Evolutionary conservation across 2,888 invertebrate species (phyloP), one percentile per base, ranked within the genome.

Genomic region (Theristus sp.): DNA sequence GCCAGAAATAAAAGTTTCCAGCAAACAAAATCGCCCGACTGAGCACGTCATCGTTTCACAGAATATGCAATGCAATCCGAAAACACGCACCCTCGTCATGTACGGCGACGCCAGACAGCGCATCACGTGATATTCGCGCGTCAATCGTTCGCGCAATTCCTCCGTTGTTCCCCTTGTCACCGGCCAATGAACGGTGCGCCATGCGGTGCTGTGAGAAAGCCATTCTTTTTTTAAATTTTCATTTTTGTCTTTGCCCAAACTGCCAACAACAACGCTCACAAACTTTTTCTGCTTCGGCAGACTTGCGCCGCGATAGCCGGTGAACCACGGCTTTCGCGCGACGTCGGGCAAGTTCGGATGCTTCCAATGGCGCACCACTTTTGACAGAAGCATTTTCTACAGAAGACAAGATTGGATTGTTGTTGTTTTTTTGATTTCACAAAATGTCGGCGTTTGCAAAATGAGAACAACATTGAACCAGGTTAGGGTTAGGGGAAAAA

Each of bases 341-440:
- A 17, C 6, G 26, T 49, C 49, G 3, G 20, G 20, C n/a, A 6
- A 20, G 49, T 49, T 49, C 3, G 49, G 49, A n/a, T 49, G 49
- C 3, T 20, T 49, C 49, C 49, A 38, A n/a, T n/a, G n/a, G 38
- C 38, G 38, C 38, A 38, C 10, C 17, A 38, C 10, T 17, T 38
- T 38, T 38, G 38, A 13, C 10, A 38, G 17, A 13, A 6, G 38
- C 38, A 91, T 90, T 64, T 17, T 52, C 26, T 52, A 17, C 46
- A 46, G 13, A 17, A 22, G 46, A 46, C 13, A 46, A 46, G 17
- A 46, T 17, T 17, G 13, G 46, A 46, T 13, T 46, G 13, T n/a
- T n/a, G n/a, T n/a, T n/a, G n/a, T n/a, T n/a, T n/a, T n/a, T n/a
- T n/a, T n/a, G n/a, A n/a, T n/a, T n/a, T n/a, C n/a, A n/a, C n/a